phyloP scores from a whole-genome alignment of 2,797 vertebrate genomes.

The Acanthurus tractus region DNA sequence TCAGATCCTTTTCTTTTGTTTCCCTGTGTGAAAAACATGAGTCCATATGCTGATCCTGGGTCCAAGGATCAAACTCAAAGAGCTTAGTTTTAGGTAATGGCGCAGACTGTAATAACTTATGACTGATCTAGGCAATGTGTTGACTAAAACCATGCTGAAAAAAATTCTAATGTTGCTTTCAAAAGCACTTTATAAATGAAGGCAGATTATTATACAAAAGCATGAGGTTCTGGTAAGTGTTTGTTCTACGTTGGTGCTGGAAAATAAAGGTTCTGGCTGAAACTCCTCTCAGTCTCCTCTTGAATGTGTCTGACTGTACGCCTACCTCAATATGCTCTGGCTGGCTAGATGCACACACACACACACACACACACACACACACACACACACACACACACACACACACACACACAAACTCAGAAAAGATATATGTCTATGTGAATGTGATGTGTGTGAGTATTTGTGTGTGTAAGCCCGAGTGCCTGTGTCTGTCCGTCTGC shows the following conservation, averaged over 20 bases:
- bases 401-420: slow-evolving; percentile 50
- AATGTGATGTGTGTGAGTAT: slow-evolving; percentile 69
- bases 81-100: slow-evolving; percentile 13
- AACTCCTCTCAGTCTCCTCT: slow-evolving; percentile 55
- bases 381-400: slow-evolving; percentile 53
- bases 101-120: slow-evolving; percentile 7
- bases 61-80: neutral
- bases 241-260: slow-evolving; percentile 50
- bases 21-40: slow-evolving; percentile 3
- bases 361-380: slow-evolving; percentile 55
- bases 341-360: slow-evolving; percentile 26
- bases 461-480: slow-evolving; percentile 49
- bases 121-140: slow-evolving; percentile 15
- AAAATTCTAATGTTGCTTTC: slow-evolving; percentile 37
- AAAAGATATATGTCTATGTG: slow-evolving; percentile 66
- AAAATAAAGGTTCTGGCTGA: slow-evolving; percentile 58
- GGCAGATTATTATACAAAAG: slow-evolving; percentile 42
- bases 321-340: slow-evolving; percentile 72
- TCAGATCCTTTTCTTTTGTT: neutral
- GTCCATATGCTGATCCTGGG: slow-evolving; percentile 19
- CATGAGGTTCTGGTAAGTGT: slow-evolving; percentile 50
- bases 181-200: slow-evolving; percentile 55
- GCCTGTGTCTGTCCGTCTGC: slow-evolving; percentile 39
- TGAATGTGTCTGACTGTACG: slow-evolving; percentile 66
- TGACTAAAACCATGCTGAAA: slow-evolving; percentile 42